These are phyloP conservation scores for Sphaerophoria rueppellii DNA, from an alignment of 2,888 invertebrate species.

Conservation along the genomic window DNA sequence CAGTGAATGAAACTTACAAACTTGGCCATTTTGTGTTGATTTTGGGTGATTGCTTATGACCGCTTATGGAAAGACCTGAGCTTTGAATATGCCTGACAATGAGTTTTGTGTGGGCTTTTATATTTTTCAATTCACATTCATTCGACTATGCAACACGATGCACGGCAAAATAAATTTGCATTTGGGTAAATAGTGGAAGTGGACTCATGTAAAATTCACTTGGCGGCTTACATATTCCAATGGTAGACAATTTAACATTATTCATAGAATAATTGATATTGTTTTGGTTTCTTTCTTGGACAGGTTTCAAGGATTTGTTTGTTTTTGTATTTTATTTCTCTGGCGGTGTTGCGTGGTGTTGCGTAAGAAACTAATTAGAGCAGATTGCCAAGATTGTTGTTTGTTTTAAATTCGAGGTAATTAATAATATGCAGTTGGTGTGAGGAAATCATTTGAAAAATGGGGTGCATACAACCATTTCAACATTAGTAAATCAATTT, in stretches of 20 bases:
- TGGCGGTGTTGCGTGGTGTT: not conserved
- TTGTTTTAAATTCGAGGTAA: not conserved
- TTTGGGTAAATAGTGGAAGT: conserved; percentile 12
- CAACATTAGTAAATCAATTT: no score
- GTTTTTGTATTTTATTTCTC: not conserved
- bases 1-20: conserved; percentile 29
- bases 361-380: conserved; percentile 20
- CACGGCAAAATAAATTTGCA: conserved; percentile 23
- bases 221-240: conserved; percentile 10
- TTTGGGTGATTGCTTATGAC: conserved; percentile 20
- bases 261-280: conserved; percentile 38
- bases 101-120: conserved; percentile 43
- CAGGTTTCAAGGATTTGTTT: conserved; percentile 60
- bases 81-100: conserved; percentile 28
- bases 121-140: conserved; percentile 34
- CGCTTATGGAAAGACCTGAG: conserved; percentile 28
- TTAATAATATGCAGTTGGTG: not conserved
- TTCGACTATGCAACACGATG: conserved; percentile 18
- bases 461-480: no score
- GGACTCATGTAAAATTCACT: conserved; percentile 19
- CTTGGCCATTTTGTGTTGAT: conserved; percentile 45
- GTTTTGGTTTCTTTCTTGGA: conserved; percentile 54
- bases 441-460: no score
- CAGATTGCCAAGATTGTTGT: conserved; percentile 24
- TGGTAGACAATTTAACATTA: conserved; percentile 17